These are phyloP conservation scores for Brachionus angularis DNA, from an alignment of 1,140 invertebrate genomes.

Conservation along the genomic window DNA sequence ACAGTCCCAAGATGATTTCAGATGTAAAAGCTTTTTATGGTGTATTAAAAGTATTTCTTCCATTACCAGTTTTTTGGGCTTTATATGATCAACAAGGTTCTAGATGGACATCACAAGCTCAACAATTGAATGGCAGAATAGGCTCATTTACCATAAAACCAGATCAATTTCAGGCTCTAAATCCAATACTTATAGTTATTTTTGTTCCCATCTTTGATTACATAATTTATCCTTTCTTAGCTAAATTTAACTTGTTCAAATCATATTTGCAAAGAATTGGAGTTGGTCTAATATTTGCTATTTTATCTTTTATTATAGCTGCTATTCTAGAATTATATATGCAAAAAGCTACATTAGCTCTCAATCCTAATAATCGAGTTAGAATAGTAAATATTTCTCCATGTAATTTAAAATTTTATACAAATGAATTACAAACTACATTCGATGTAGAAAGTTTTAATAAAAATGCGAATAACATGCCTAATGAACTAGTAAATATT, in stretches of 20 bases:
- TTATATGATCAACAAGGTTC: slow-evolving; percentile 72
- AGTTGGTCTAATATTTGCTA: slow-evolving; percentile 76
- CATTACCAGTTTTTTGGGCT: slow-evolving; percentile 83
- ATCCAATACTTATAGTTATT: slow-evolving; percentile 75
- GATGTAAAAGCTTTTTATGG: slow-evolving; percentile 27
- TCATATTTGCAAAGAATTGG: slow-evolving; percentile 72
- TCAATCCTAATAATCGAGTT: slow-evolving; percentile 1
- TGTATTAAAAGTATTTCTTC: slow-evolving; percentile 72
- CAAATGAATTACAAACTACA: too few species aligned
- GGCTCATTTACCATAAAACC: slow-evolving; percentile 59
- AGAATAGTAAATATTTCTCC: slow-evolving; percentile 21
- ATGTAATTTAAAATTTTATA: neutral
- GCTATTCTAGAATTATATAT: slow-evolving; percentile 75
- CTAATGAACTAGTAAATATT: too few species aligned
- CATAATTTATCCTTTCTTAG: slow-evolving; percentile 65
- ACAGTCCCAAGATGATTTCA: slow-evolving; percentile 56
- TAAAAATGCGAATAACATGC: too few species aligned
- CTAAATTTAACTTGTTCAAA: slow-evolving; percentile 55
- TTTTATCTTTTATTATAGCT: slow-evolving; percentile 78
- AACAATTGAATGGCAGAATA: slow-evolving; percentile 77
- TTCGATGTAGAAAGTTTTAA: too few species aligned
- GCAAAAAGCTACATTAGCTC: slow-evolving; percentile 56
- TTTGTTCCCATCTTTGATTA: slow-evolving; percentile 82
- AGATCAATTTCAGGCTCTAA: slow-evolving; percentile 62
- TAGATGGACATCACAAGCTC: slow-evolving; percentile 88